A percentile compares a stretch with the other conserved stretches of the same genome.
phyloP scores from a whole-genome alignment of 2,797 vertebrate genomes.

The Bradypodion pumilum region DNA sequence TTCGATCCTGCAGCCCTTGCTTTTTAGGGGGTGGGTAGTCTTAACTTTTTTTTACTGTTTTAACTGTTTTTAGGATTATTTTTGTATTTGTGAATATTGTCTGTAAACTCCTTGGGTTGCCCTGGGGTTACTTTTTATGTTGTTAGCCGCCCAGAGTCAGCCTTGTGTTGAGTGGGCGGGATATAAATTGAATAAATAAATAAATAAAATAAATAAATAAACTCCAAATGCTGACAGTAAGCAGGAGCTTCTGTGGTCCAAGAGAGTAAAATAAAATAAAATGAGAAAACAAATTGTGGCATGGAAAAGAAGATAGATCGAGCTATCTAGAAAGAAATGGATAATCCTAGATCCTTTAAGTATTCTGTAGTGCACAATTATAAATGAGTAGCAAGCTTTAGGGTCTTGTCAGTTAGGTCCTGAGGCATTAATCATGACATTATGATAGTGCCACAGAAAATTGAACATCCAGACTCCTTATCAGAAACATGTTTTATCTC shows the following conservation, averaged over 20 bases:
- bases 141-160: no score
- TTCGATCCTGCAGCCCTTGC: no score
- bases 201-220: no score
- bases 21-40: no score
- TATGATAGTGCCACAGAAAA: not conserved
- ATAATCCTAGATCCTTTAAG: not conserved
- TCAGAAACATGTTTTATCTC: not conserved
- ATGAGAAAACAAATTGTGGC: not conserved
- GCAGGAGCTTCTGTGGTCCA: not conserved
- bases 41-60: no score
- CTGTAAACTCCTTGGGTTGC: no score
- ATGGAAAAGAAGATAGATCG: not conserved
- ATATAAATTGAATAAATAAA: no score
- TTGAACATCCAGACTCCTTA: not conserved
- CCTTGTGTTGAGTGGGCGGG: no score
- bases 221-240: not conserved
- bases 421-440: not conserved
- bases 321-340: not conserved
- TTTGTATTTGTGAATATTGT: no score
- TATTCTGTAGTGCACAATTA: not conserved
- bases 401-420: not conserved
- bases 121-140: no score
- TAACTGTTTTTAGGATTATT: no score
- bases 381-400: not conserved
- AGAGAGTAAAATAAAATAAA: not conserved